Percentiles rank a stretch among this genome's conserved stretches.
These are phyloP conservation scores for Cirrhinus mrigala DNA, from an alignment of 2,797 vertebrate species.

Conservation along the genomic window DNA sequence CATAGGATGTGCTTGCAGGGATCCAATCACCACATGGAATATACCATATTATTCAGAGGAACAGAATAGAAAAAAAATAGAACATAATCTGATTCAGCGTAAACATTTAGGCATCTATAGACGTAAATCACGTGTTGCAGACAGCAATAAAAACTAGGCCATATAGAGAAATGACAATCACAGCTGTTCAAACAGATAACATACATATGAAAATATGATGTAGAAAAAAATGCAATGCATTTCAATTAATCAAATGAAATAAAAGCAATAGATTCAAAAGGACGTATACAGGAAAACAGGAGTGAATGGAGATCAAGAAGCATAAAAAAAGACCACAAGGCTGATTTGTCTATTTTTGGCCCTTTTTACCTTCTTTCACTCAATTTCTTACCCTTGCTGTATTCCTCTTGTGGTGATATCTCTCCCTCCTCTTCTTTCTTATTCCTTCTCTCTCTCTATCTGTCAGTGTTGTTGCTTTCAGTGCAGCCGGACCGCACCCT, in stretches of 20 bases:
- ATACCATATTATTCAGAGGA: slow-evolving; percentile 4
- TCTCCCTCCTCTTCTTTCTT: slow-evolving; percentile 77
- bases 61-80: background rate
- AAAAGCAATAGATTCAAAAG: slow-evolving; percentile 43
- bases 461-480: slow-evolving; percentile 73
- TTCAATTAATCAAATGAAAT: slow-evolving; percentile 34
- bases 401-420: slow-evolving; percentile 79
- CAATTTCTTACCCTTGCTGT: slow-evolving; percentile 80
- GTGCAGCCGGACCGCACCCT: slow-evolving; percentile 83
- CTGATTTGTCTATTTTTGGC: slow-evolving; percentile 64
- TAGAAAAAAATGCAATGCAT: slow-evolving; percentile 35
- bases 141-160: slow-evolving; percentile 61
- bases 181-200: slow-evolving; percentile 60
- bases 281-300: slow-evolving; percentile 45
- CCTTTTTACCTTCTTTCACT: slow-evolving; percentile 63
- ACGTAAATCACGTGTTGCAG: slow-evolving; percentile 24
- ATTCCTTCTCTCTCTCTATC: slow-evolving; percentile 63
- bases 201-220: slow-evolving; percentile 42
- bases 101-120: background rate
- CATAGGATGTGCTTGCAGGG: slow-evolving; percentile 2
- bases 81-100: background rate
- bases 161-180: slow-evolving; percentile 64
- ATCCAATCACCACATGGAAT: slow-evolving; percentile 12
- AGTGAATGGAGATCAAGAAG: slow-evolving; percentile 57
- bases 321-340: slow-evolving; percentile 47